Base-by-base conservation (phyloP, 2,888 invertebrate species). In the Seira sanloemensis region DNA sequence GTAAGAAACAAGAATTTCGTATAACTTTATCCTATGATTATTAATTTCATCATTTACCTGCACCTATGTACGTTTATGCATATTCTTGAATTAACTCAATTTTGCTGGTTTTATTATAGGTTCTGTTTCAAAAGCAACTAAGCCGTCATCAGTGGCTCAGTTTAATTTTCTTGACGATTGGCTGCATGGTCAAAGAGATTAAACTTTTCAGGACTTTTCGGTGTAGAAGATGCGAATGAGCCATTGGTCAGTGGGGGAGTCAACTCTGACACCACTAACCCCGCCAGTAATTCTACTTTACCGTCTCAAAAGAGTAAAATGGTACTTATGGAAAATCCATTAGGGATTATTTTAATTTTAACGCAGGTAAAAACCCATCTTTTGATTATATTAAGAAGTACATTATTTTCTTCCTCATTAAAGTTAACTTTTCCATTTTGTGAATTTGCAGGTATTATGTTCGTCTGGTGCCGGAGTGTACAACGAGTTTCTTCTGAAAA, bases 381-480 rank as follows among this genome's bases (percentile, higher is more conserved):
- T 37, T 9, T 23, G n/a, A 9, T 23, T 23, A 66, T 21, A 62
- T 67, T 26, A 62, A 12, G 9, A 12, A 23, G 65, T n/a, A n/a
- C n/a, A n/a, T n/a, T n/a, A n/a, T 66, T 62, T 65, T n/a, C 7
- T 16, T n/a, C 37, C 12, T 12, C 18, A 19, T 19, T 21, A 25
- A 5, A 27, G 46, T 19, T 26, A 54, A 7, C 5, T 67, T 18
- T 18, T 5, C 21, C 2, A 68, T 77, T 26, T 26, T 67, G 19
- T 71, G n/a, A 12, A 19, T 62, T 54, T 76, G 19, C 65, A 88
- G 88, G 88, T 89, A 72, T 93, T 97, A 87, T 97, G 96, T 90
- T 98, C 98, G 0, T 98, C 98, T 90, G 92, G 97, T 84, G 98
- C 98, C 0, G 98, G 98, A 4, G 98, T 98, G 1, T 98, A 98